phyloP scores from a whole-genome alignment of 2,113 vertebrate genomes.

The Patagioenas fasciata region DNA sequence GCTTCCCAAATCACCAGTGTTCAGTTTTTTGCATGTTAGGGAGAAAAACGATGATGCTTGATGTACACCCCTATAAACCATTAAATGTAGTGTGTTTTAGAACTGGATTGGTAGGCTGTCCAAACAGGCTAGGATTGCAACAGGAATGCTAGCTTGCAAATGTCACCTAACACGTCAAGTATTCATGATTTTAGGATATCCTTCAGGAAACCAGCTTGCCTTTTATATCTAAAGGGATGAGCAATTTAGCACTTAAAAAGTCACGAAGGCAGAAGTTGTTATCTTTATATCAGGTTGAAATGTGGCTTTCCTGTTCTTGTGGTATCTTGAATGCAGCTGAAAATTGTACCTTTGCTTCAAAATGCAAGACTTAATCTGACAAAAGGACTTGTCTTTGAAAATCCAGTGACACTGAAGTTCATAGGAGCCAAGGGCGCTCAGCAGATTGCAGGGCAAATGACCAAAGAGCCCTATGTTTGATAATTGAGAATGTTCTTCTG shows the following conservation, averaged over 20 bases:
- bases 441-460: neutral
- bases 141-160: neutral
- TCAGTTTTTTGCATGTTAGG: neutral
- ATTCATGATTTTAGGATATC: neutral
- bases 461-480: neutral
- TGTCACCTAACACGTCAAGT: neutral
- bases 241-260: neutral
- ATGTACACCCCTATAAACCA: neutral
- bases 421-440: neutral
- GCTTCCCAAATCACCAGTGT: neutral
- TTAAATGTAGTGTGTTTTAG: neutral
- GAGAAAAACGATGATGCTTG: neutral
- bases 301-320: neutral
- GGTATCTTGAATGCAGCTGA: neutral
- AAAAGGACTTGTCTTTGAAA: neutral
- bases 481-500: neutral
- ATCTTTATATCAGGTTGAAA: neutral
- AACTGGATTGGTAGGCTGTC: neutral
- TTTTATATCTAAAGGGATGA: neutral
- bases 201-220: neutral
- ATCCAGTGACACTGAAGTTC: neutral
- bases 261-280: neutral
- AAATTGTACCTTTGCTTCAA: neutral
- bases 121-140: neutral
- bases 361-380: neutral